phyloP scores from a whole-genome alignment of 2,888 invertebrate species.

The Sceliomorpha sp. region DNA sequence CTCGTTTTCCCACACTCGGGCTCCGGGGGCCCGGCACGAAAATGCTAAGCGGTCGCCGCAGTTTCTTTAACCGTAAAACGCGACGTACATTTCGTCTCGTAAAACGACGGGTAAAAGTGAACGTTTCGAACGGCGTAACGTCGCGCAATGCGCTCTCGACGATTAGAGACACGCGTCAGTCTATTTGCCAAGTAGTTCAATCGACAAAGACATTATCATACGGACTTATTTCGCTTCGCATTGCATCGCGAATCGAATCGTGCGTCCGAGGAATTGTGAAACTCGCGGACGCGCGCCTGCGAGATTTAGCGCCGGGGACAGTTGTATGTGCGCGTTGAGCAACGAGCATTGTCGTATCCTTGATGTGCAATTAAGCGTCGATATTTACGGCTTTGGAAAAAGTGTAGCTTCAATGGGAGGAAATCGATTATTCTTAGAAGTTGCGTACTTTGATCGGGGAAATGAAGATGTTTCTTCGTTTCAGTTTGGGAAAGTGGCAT shows the following conservation, averaged over 20 bases:
- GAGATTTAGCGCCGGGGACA: slow-evolving; percentile 31
- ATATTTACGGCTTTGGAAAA: no score
- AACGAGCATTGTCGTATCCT: slow-evolving; percentile 46
- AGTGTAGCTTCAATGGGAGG: no score
- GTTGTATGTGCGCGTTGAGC: slow-evolving; percentile 47
- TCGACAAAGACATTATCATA: slow-evolving; percentile 8
- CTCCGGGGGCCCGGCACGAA: no score
- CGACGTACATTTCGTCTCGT: no score
- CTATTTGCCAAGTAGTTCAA: slow-evolving; percentile 17
- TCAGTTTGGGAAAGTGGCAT: no score
- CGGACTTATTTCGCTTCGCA: slow-evolving; percentile 10
- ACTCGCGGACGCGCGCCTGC: slow-evolving; percentile 18
- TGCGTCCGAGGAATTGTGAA: slow-evolving; percentile 29
- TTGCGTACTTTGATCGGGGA: no score
- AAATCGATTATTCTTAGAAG: no score
- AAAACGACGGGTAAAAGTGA: slow-evolving; percentile 61
- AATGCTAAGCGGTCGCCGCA: no score
- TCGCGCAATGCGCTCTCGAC: slow-evolving; percentile 2
- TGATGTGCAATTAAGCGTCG: no score
- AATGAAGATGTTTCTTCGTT: no score
- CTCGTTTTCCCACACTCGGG: no score
- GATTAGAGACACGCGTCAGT: slow-evolving; percentile 20
- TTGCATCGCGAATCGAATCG: slow-evolving; percentile 9
- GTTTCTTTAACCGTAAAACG: no score
- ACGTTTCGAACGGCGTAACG: slow-evolving; percentile 39